phyloP scores from a whole-genome alignment of 2,797 vertebrate species.

The Serranus cabrilla region DNA sequence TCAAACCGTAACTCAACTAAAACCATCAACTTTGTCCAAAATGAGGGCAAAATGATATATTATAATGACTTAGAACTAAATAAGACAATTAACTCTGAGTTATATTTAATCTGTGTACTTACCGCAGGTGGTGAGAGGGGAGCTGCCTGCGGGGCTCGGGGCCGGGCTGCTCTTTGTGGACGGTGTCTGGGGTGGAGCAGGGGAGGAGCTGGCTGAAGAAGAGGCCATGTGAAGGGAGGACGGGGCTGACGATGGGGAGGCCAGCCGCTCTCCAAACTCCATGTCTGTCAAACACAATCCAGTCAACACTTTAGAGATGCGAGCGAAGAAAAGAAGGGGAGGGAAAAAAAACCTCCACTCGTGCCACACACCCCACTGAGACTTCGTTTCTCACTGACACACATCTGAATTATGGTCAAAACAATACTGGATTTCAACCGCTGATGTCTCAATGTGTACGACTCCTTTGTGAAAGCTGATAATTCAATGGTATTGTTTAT shows the following conservation, averaged over 20 bases:
- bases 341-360: background rate
- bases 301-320: conserved; percentile 66
- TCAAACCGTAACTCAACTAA: conserved; percentile 3
- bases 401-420: background rate
- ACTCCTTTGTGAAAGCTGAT: background rate
- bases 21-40: conserved; percentile 20
- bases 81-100: background rate
- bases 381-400: background rate
- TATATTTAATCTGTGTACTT: conserved; percentile 34
- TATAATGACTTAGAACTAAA: conserved; percentile 19
- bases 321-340: conserved; percentile 20
- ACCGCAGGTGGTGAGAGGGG: conserved; percentile 88
- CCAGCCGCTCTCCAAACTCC: conserved; percentile 93
- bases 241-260: conserved; percentile 81
- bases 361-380: conserved; percentile 25
- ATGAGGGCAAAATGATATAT: conserved; percentile 29
- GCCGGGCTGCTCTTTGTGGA: conserved; percentile 86
- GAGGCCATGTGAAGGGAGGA: conserved; percentile 84
- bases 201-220: conserved; percentile 80
- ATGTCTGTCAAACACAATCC: conserved; percentile 88
- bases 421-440: background rate
- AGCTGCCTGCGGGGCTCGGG: conserved; percentile 80
- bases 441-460: background rate
- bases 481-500: background rate
- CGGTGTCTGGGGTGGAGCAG: conserved; percentile 82